phyloP scores from a whole-genome alignment of 2,113 vertebrate genomes.

The Sapajus apella region DNA sequence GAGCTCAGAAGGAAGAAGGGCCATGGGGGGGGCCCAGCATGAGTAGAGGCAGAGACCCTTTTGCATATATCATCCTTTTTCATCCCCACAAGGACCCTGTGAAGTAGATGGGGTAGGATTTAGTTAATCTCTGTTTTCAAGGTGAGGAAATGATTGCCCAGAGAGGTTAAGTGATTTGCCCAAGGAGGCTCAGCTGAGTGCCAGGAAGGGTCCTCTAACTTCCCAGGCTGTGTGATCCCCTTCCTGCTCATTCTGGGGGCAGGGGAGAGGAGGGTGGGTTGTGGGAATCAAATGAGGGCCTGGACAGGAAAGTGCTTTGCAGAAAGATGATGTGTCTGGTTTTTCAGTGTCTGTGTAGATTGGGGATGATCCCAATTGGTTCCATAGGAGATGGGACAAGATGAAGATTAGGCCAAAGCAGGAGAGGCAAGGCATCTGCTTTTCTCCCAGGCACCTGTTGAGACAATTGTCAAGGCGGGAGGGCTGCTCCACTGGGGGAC shows the following conservation, averaged over 20 bases:
- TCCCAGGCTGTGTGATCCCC: not conserved
- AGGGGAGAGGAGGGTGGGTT: not conserved
- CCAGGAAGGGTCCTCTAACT: not conserved
- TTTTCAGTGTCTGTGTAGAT: not conserved
- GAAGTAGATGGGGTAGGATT: not conserved
- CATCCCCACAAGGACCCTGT: not conserved
- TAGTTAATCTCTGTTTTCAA: not conserved
- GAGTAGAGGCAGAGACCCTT: not conserved
- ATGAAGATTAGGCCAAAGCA: not conserved
- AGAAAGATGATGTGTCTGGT: not conserved
- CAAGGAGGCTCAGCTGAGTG: not conserved
- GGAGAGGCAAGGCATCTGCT: not conserved
- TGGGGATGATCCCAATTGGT: not conserved
- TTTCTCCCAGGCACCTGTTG: not conserved
- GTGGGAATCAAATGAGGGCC: not conserved
- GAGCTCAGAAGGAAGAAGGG: not conserved
- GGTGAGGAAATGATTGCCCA: conserved; percentile 2
- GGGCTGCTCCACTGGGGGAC: not conserved
- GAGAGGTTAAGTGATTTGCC: conserved; percentile 22
- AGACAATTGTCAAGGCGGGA: not conserved
- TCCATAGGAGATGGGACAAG: not conserved
- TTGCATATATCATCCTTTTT: not conserved
- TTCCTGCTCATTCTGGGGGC: not conserved
- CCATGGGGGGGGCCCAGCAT: not conserved
- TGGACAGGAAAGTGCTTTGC: not conserved